Base-by-base conservation (phyloP, 2,888 invertebrate genomes). In the Cabera pusaria region DNA sequence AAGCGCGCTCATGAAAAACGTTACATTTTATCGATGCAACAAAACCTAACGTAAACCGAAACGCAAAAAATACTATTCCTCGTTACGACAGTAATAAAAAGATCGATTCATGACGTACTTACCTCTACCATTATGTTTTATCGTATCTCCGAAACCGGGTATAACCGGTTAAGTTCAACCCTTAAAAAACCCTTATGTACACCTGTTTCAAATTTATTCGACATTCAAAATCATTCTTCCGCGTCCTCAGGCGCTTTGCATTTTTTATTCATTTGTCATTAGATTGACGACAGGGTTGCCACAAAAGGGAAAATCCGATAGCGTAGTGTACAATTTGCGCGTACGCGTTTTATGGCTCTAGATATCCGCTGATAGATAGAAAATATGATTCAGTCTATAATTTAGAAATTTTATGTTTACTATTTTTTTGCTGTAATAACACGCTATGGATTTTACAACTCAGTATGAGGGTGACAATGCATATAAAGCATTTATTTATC, bases 141-240 rank as follows among this genome's bases (percentile, higher is more conserved):
- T 49, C 31, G 46, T 44, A 46, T 44, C 43, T 41, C 38, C 44
- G 49, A 9, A 40, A 40, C 22, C 24, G 16, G 33, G 24, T 25
- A 59, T 71, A 28, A 75, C 74, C 63, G 68, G 74, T 72, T 70
- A 52, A 50, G 47, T 55, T 46, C 49, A 64, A 68, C 68, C 72
- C 69, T 58, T 54, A 53, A 35, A 41, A 35, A 29, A 7, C 35
- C 28, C 35, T 35, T 26, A 21, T 41, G 48, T 72, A 69, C 84
- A 86, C 86, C 84, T 86, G 86, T 78, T 77, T 60, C 62, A 47
- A 73, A 78, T 78, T 73, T 72, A 72, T 67, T 51, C 57, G 55
- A 70, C 57, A 82, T 85, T 82, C 77, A 65, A 61, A 73, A 58
- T 65, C 72, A 71, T 63, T 84, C 82, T 84, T 82, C 81, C 82